phyloP scores from a whole-genome alignment of 2,113 vertebrate genomes.

The Eudyptes chrysolophus region DNA sequence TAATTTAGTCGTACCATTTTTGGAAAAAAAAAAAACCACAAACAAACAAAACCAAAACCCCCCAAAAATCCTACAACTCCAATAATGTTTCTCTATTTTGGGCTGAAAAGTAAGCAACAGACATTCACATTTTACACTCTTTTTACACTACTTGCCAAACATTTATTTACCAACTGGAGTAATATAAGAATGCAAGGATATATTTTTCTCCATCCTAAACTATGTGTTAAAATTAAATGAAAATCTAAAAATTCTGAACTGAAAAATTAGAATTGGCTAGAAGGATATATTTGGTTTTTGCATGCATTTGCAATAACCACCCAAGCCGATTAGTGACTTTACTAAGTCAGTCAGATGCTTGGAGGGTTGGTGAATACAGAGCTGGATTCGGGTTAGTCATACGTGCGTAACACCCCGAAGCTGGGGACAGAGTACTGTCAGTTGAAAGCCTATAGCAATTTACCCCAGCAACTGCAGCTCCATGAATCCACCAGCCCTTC shows the following conservation, averaged over 20 bases:
- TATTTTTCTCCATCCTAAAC: not conserved
- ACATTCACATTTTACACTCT: not conserved
- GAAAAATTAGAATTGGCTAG: not conserved
- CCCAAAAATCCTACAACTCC: not conserved
- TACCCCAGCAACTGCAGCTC: not conserved
- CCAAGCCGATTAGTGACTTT: not conserved
- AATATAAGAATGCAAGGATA: not conserved
- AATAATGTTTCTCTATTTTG: not conserved
- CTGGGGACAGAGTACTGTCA: not conserved
- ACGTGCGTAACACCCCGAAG: rapidly evolving
- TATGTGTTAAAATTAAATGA: not conserved
- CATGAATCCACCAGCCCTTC: not conserved
- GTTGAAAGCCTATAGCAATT: not conserved
- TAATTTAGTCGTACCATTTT: not conserved
- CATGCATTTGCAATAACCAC: not conserved
- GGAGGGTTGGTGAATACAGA: not conserved
- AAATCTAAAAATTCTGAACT: not conserved
- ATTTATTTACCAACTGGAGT: not conserved
- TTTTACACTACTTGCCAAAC: not conserved
- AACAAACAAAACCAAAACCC: not conserved
- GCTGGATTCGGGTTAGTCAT: not conserved
- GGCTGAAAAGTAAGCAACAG: not conserved
- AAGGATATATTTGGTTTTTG: not conserved
- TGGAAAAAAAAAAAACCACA: not conserved
- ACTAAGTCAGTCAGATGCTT: not conserved